These are phyloP conservation scores for Pegoplata infirma DNA, from an alignment of 2,888 invertebrate species.

Conservation along the genomic window DNA sequence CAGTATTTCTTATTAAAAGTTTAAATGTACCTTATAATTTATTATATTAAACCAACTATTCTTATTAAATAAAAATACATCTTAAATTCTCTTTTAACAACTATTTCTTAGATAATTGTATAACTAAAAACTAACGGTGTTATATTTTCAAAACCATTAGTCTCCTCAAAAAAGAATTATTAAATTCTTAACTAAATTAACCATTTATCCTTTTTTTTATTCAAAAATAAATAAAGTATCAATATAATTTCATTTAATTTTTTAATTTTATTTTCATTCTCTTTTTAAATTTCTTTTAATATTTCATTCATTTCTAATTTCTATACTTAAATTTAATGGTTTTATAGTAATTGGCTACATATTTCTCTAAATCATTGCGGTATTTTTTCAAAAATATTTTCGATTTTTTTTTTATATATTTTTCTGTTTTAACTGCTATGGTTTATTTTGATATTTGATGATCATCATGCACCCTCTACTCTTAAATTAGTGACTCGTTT, in stretches of 20 bases:
- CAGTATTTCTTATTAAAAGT: not conserved
- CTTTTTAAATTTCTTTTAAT: slow-evolving; percentile 1
- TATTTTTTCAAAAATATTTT: slow-evolving; percentile 31
- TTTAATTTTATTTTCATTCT: not conserved
- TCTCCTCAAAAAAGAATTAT: not conserved
- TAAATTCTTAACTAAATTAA: not conserved
- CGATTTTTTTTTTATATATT: too few relatives aligned
- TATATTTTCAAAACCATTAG: not conserved
- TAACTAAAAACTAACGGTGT: too few relatives aligned
- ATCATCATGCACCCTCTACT: slow-evolving; percentile 51
- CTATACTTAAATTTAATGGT: slow-evolving; percentile 28
- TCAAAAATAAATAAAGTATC: too few relatives aligned
- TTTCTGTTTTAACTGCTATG: slow-evolving; percentile 8
- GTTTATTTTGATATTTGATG: slow-evolving; percentile 23
- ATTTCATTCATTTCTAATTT: slow-evolving; percentile 26
- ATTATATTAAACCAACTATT: not conserved
- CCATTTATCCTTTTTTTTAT: not conserved
- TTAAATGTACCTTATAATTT: not conserved
- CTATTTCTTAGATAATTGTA: too few relatives aligned
- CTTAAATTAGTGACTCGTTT: slow-evolving; percentile 61
- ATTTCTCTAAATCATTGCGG: slow-evolving; percentile 47
- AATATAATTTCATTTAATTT: too few relatives aligned
- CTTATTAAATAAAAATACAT: not conserved
- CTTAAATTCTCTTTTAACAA: too few relatives aligned
- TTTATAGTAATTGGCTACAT: slow-evolving; percentile 23